Percentiles rank a stretch among this genome's conserved stretches.
Evolutionary conservation across 1,140 invertebrate genomes (phyloP).

Genomic region (Globodera ellingtonae): DNA sequence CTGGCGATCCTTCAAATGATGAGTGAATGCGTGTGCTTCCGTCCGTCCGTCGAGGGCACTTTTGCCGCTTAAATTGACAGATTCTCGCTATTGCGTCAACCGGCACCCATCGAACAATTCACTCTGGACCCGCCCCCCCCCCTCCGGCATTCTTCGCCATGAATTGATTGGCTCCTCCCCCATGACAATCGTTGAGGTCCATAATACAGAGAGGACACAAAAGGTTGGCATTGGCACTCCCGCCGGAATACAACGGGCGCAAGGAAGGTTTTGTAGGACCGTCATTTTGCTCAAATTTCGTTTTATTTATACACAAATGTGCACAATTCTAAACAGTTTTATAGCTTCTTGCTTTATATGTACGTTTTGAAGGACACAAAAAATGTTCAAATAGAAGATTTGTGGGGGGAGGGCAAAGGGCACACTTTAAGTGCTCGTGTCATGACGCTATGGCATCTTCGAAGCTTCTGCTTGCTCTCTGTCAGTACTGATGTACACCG

Average conservation of each 20-base stretch:
- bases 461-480: neutral
- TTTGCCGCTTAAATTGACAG: slow-evolving; percentile 15
- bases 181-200: neutral
- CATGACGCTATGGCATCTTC: neutral
- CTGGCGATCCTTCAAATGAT: too few relatives aligned
- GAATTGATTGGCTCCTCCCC: slow-evolving; percentile 1
- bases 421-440: too few relatives aligned
- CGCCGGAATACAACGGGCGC: too few relatives aligned
- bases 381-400: too few relatives aligned
- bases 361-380: too few relatives aligned
- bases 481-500: neutral
- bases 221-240: neutral
- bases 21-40: slow-evolving; percentile 2
- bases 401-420: neutral
- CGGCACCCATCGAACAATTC: neutral
- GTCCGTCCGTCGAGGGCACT: slow-evolving; percentile 6
- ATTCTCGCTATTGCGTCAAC: neutral
- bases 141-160: neutral
- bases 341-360: neutral
- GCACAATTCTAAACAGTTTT: neutral
- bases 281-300: too few relatives aligned
- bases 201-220: neutral
- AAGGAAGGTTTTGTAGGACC: too few relatives aligned
- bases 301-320: too few relatives aligned
- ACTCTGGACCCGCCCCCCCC: neutral